Evolutionary conservation across 2,797 vertebrate species (phyloP).

Genomic region (Eremophila alpestris): DNA sequence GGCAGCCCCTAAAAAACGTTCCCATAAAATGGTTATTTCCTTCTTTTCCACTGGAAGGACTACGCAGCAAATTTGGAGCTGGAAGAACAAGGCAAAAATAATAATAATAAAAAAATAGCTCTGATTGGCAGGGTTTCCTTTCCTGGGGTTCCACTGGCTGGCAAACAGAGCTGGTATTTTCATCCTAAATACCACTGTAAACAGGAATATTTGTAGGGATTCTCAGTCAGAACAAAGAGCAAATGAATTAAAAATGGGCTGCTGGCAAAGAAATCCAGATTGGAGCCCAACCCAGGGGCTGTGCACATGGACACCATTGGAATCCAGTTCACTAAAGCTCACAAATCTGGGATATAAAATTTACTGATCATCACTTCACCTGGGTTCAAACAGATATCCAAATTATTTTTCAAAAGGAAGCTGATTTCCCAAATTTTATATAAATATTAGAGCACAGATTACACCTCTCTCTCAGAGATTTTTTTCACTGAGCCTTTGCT

Average conservation of each 20-base stretch:
- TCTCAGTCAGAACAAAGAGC: neutral
- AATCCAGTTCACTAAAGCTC: neutral
- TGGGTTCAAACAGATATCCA: neutral
- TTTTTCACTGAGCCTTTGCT: neutral
- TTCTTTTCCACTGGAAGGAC: neutral
- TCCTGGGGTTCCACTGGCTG: neutral
- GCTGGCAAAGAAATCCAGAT: neutral
- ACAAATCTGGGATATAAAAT: neutral
- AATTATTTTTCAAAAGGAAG: neutral
- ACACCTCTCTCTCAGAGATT: rapidly evolving
- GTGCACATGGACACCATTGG: rapidly evolving
- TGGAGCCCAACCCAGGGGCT: neutral
- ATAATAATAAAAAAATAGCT: neutral
- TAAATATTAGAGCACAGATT: neutral
- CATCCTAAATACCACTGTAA: neutral
- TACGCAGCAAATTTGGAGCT: neutral
- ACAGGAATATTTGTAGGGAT: neutral
- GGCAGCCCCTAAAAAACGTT: neutral
- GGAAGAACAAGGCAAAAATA: neutral
- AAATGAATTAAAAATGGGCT: neutral
- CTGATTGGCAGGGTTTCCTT: neutral
- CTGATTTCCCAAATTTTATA: neutral
- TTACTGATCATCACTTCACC: neutral
- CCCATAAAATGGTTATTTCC: neutral
- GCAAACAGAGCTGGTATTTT: neutral